Evolutionary conservation across 2,797 vertebrate species (phyloP), one percentile per base, ranked within the genome.

Genomic region (Ceryle rudis): DNA sequence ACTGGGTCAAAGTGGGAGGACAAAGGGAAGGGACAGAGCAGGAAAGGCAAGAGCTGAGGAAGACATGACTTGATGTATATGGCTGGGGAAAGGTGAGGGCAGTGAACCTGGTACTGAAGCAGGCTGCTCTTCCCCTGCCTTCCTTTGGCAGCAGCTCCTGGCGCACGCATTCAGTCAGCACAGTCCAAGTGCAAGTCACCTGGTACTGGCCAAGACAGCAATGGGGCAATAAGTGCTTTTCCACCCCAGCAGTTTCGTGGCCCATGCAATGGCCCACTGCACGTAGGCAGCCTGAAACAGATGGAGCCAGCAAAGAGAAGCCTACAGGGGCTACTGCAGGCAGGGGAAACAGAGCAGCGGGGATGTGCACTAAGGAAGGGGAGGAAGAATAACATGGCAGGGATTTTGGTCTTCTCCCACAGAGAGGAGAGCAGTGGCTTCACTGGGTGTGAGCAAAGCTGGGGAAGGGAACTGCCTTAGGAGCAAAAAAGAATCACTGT

Each of bases 111-210:
- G 3, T 47, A 11, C 23, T 51, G 55, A 33, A 77, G 25, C 58
- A 51, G 22, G 6, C 25, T 18, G 10, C 58, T 65, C 46, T 84
- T 71, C 28, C 65, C 14, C 69, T 51, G 0, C 19, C 14, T 4
- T 46, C 35, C 7, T 49, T n/a, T 75, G 62, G 62, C 74, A 89
- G 66, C 70, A 74, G 41, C 66, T 82, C 19, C 62, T 92, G 66
- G 62, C 25, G 51, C 0, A 0, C 2, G 21, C 72, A 6, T 31
- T 69, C 37, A 71, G 39, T 37, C 37, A 47, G n/a, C 33, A 11
- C 28, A 41, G 44, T 44, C 33, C 57, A 17, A 14, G 37, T 49
- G 14, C n/a, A 31, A 11, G 22, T 37, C 41, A 29, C 9, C 25
- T 31, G 39, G 22, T 28, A 4, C 25, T 71, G 69, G 52, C 57